These are phyloP conservation scores for Balanococcus diminutus DNA, from an alignment of 2,888 invertebrate species.

Conservation along the genomic window DNA sequence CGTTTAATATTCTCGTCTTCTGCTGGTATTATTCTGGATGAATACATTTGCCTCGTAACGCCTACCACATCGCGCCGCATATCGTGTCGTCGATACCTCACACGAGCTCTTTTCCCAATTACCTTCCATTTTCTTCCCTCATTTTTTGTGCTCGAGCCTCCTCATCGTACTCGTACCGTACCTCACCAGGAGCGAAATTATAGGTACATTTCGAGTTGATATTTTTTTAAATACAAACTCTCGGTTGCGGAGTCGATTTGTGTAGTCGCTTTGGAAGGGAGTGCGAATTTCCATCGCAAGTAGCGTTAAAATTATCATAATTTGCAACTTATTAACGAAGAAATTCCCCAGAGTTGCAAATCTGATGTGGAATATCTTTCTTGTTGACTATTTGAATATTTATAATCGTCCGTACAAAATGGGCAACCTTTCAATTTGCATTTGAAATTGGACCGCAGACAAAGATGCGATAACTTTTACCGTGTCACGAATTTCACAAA, in stretches of 20 bases:
- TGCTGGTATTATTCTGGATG: conserved; percentile 6
- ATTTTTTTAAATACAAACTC: background rate
- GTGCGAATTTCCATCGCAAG: background rate
- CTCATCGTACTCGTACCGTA: too few relatives aligned
- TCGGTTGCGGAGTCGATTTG: background rate
- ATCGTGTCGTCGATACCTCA: background rate
- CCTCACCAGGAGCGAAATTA: background rate
- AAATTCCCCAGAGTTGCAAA: conserved; percentile 35
- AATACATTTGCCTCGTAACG: background rate
- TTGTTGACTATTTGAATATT: conserved; percentile 50
- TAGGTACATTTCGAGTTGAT: background rate
- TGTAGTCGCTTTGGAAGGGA: background rate
- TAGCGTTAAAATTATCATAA: conserved; percentile 39
- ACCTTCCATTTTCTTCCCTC: background rate
- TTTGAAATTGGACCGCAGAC: conserved; percentile 53
- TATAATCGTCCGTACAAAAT: conserved; percentile 44
- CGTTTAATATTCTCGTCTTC: conserved; percentile 27
- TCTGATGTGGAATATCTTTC: conserved; percentile 34
- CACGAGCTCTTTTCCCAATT: background rate
- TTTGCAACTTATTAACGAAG: conserved; percentile 48
- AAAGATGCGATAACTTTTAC: conserved; percentile 48
- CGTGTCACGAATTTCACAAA: conserved; percentile 31
- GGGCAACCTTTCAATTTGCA: conserved; percentile 54
- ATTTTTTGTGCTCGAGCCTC: too few relatives aligned
- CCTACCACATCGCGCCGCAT: background rate